Evolutionary conservation across 2,797 vertebrate genomes (phyloP), one percentile per base, ranked within the genome.

Genomic region (Typhlichthys subterraneus): DNA sequence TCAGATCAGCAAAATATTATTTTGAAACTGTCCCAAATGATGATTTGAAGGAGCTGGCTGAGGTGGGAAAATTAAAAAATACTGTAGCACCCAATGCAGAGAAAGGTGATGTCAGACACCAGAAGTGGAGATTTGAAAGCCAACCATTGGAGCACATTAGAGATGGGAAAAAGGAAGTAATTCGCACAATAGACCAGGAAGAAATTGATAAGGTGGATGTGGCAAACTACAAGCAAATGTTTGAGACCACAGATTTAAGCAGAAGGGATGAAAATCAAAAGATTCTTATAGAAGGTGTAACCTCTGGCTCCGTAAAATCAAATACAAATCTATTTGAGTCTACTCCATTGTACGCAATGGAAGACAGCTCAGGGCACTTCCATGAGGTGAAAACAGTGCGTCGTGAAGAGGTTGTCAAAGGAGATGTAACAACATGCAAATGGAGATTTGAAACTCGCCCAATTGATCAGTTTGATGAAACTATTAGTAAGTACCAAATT

Each of bases 361-460:
- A 94, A 70, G 96, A 98, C 82, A 93, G 91, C 68, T 91, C 90
- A 47, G 96, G 96, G 12, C 94, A 95, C 79, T 96, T 95, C 68
- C 95, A 97, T 53, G 89, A 96, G 82, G 93, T 98, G 54, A 96
- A 92, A 89, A 97, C 94, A 53, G 94, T 97, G 31, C 91, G 92
- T 2, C 93, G 93, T 47, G 95, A 98, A 82, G 96, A 98, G 85
- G 85, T 97, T n/a, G 84, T 96, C 38, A 94, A 92, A 90, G 96
- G 96, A 61, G 94, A 97, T 56, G 96, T 98, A 6, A 94, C 87
- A 81, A 95, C 92, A 5, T 97, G 90, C 73, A 94, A 94, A 75
- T 98, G 96, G 96, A 96, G 96, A 91, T 98, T 98, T 93, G 96
- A 98, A 92, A 98, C 96, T 12, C 89, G 88, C 1, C 95, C 96